Percentiles rank a stretch among this genome's conserved stretches.
Evolutionary conservation across 2,888 invertebrate genomes (phyloP).

Genomic region (Drosophila nr. medialis): DNA sequence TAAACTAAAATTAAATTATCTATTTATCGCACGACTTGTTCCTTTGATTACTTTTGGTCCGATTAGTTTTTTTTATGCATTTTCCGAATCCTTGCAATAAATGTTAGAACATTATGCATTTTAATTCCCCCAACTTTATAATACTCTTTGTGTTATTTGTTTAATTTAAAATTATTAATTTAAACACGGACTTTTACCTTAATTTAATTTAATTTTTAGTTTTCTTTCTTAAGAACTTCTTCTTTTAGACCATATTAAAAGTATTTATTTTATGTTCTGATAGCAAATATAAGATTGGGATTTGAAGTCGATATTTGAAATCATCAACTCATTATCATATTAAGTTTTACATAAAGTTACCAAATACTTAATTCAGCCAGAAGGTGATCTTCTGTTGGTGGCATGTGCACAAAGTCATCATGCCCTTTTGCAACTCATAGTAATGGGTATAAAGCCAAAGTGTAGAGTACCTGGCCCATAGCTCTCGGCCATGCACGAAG

Average conservation of each 20-base stretch:
- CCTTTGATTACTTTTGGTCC: neutral
- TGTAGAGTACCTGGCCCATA: conserved; percentile 74
- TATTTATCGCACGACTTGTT: neutral
- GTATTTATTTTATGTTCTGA: neutral
- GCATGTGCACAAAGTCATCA: neutral
- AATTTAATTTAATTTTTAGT: no score
- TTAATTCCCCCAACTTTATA: neutral
- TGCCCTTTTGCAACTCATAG: neutral
- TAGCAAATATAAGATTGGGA: neutral
- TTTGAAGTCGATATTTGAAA: neutral
- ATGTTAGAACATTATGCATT: neutral
- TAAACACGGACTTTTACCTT: no score
- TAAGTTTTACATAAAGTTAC: neutral
- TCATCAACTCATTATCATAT: neutral
- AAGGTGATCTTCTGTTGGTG: neutral
- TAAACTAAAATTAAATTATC: neutral
- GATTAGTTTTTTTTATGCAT: neutral
- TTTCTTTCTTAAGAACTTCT: no score
- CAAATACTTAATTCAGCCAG: neutral
- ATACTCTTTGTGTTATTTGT: neutral
- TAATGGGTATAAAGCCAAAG: conserved; percentile 44
- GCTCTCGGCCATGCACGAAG: conserved; percentile 79
- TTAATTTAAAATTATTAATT: no score
- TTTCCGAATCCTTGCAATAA: neutral
- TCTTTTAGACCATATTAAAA: no score